Base-by-base conservation (phyloP, 2,113 vertebrate genomes). In the Vidua macroura region DNA sequence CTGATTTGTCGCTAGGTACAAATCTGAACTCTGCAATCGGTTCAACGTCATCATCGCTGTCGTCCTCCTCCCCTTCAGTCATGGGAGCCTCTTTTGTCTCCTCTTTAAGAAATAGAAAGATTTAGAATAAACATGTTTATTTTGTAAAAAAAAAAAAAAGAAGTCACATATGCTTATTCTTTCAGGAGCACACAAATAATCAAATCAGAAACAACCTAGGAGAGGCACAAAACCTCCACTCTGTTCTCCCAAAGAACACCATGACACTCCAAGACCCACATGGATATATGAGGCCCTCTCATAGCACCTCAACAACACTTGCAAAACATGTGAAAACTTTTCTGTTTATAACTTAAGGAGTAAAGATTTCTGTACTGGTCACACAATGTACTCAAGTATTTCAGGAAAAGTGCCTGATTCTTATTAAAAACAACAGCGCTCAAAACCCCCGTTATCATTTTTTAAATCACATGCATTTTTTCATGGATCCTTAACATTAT, bases 1-100 rank as follows among this genome's bases (percentile, higher is more conserved):
- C 98, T 22, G 98, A 97, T 91, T 99, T 99, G 97, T 99, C 98
- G 1, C 96, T 97, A 10, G 99, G 99, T 33, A 99, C 98, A 81
- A 99, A 99, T 93, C 99, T 96, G 94, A 99, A 98, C 93, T 99
- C 99, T 2, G 99, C 98, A 97, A 99, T 99, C 2, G 94, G 96
- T 37, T 98, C 98, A 9, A 60, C 21, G 4, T 98, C 98, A 0
- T 99, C 98, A 22, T 98, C 98, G 0, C 98, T 98, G 4, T 96
- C 96, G 2, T 97, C 96, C 23, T 97, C 97, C 17, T 98, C 98
- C 41, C 97, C 98, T 44, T 98, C 98, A 18, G 96, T 93, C 97
- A 98, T 96, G 62, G 98, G 97, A 7, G 97, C 95, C 63, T 99
- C 99, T 95, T 98, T 98, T 39, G 93, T 80, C n/a, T 98, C 98